Base-by-base conservation (phyloP, 2,888 invertebrate species). In the Platycheirus rosarum region DNA sequence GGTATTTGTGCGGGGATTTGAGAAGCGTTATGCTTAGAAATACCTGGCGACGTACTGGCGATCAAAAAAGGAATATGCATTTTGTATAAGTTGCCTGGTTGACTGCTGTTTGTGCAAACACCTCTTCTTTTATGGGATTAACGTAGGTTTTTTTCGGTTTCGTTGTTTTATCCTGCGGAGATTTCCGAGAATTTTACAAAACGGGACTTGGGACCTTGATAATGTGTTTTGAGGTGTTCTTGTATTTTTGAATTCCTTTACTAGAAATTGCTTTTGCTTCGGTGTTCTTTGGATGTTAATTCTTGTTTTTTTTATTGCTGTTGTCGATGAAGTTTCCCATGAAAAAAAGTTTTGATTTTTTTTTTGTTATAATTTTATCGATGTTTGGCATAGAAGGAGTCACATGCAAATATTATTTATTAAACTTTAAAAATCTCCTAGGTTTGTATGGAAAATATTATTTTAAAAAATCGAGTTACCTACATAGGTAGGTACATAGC, bases 71-170 rank as follows among this genome's bases (percentile, higher is more conserved):
- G 55, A 77, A 55, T 71, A 71, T 77, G 77, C 71, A 82, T 82
- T 51, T 75, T 70, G 68, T 77, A 68, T 77, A 60, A n/a, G 63
- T 68, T 77, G 68, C 66, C 62, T 77, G 71, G 85, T 85, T 86
- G 85, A 86, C 85, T 85, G 86, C 84, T 86, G 82, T 85, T 86
- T 84, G 85, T 68, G 73, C 77, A 82, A 85, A 85, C 85, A 85
- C 85, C 85, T 85, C 85, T 80, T 84, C 76, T 78, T 74, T 63
- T 70, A 73, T 82, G 77, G 82, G 77, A 82, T 82, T 82, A 77
- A 73, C 57, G 71, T 77, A 51, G 69, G 26, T 65, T 70, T 29
- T 40, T 53, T 60, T 57, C 20, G 32, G 26, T 63, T 63, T 42
- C 57, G 63, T 71, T 60, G 6, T 77, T 44, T 65, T 65, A 73